A percentile compares a stretch with the other conserved stretches of the same genome.
These are phyloP conservation scores for Florisuga fusca DNA, from an alignment of 2,797 vertebrate genomes.

Conservation along the genomic window DNA sequence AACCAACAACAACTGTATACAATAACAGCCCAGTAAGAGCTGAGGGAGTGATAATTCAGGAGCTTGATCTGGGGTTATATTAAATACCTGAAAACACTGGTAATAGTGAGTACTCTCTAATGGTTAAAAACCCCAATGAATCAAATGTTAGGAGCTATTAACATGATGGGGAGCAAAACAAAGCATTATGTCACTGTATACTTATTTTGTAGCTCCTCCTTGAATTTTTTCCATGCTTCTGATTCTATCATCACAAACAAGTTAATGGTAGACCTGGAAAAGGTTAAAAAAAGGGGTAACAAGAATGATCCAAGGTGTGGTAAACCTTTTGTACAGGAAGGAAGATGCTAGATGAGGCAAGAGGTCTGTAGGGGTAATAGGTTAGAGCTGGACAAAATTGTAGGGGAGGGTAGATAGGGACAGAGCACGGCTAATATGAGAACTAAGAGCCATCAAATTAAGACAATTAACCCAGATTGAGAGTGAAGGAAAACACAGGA, in stretches of 20 bases:
- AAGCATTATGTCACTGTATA: neutral
- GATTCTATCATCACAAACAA: neutral
- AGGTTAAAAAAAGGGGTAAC: neutral
- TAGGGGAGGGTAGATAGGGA: neutral
- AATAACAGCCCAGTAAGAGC: neutral
- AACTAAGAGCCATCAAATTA: neutral
- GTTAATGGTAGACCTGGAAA: neutral
- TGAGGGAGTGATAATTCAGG: neutral
- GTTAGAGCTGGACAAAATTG: neutral
- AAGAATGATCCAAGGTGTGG: neutral
- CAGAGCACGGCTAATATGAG: neutral
- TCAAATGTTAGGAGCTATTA: neutral
- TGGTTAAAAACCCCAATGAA: neutral
- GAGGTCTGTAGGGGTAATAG: neutral
- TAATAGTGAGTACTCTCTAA: neutral
- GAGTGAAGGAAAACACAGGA: rapidly evolving
- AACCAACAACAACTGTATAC: neutral
- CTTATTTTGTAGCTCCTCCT: neutral
- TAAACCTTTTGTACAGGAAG: neutral
- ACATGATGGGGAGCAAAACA: neutral
- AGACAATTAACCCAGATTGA: neutral
- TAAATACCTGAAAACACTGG: neutral
- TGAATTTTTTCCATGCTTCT: neutral
- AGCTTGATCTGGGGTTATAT: neutral
- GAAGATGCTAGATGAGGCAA: neutral